Base-by-base conservation (phyloP, 2,113 vertebrate species). In the Lophochroa leadbeateri region DNA sequence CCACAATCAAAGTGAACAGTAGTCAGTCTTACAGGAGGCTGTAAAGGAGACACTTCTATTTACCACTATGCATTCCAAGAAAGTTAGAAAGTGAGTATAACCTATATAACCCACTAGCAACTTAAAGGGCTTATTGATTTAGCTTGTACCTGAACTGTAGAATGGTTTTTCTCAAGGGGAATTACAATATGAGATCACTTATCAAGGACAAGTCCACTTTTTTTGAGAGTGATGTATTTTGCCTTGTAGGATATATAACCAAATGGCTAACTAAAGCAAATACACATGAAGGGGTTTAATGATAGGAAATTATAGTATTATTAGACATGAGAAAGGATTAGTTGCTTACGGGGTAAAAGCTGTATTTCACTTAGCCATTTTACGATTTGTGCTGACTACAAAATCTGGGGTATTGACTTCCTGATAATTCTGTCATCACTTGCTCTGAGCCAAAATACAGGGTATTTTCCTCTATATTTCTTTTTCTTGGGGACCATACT, bases 51-150 rank as follows among this genome's bases (percentile, higher is more conserved):
- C 55, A 44, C 41, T 33, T 92, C 39, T 88, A 46, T 94, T 97
- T 93, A 90, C 82, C 64, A 72, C 47, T 33, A 63, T 31, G 12
- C 47, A 13, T 82, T 79, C 74, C 37, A 67, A 86, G 55, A 37
- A 41, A 41, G 14, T 72, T 69, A 94, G 86, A 89, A 89, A 98
- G 93, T 18, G 17, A 95, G 71, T 50, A 83, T 35, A 85, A 76
- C 70, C 94, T 80, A 58, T 23, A 94, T 46, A 94, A 95, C n/a
- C 70, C 80, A 92, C 84, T 44, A 49, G 27, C 11, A 90, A 63
- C 95, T 93, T 92, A 90, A 91, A 84, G 33, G 7, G 6, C 72
- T 94, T 94, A 96, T 95, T 95, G 86, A 97, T 98, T 96, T 90
- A 84, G 49, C 49, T 81, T 69, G 53, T 67, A 75, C 41, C 37